These are phyloP conservation scores for Spodoptera litura DNA, from an alignment of 1,140 invertebrate genomes.

Conservation along the genomic window DNA sequence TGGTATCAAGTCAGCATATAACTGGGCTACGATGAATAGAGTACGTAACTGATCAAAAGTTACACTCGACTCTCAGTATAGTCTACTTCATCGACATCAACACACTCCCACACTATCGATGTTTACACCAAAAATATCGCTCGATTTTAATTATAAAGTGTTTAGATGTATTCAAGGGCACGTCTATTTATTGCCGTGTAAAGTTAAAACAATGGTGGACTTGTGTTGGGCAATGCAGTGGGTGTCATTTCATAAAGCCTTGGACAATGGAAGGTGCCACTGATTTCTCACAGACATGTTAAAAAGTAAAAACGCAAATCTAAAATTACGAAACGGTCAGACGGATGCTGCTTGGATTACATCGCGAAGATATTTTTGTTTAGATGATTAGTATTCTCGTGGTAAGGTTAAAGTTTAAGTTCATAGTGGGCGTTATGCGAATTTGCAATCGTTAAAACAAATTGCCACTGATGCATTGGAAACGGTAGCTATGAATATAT, in stretches of 20 bases:
- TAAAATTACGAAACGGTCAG: constrained; percentile 44
- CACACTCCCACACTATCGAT: constrained; percentile 51
- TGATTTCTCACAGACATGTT: constrained; percentile 62
- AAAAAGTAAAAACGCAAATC: constrained; percentile 58
- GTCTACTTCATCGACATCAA: neutral
- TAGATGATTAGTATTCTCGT: neutral
- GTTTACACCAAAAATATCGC: constrained; percentile 50
- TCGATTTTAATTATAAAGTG: constrained; percentile 61
- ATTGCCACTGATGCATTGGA: too few relatives aligned
- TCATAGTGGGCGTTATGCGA: neutral
- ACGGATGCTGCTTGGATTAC: constrained; percentile 25
- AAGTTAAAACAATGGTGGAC: constrained; percentile 67
- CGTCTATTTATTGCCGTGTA: constrained; percentile 58
- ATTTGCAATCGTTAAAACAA: neutral
- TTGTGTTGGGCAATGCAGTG: constrained; percentile 61
- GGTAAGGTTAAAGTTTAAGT: neutral
- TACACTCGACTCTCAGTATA: too few relatives aligned
- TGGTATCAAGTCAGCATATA: too few relatives aligned
- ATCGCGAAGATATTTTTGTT: neutral
- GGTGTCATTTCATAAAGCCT: constrained; percentile 74
- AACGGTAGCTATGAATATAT: neutral
- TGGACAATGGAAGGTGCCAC: constrained; percentile 64
- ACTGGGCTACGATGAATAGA: too few relatives aligned
- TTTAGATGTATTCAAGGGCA: constrained; percentile 65
- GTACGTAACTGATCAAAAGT: too few relatives aligned